Conservation (phyloP, 2,797 vertebrate species). For the Myotis pilosus region DNA sequence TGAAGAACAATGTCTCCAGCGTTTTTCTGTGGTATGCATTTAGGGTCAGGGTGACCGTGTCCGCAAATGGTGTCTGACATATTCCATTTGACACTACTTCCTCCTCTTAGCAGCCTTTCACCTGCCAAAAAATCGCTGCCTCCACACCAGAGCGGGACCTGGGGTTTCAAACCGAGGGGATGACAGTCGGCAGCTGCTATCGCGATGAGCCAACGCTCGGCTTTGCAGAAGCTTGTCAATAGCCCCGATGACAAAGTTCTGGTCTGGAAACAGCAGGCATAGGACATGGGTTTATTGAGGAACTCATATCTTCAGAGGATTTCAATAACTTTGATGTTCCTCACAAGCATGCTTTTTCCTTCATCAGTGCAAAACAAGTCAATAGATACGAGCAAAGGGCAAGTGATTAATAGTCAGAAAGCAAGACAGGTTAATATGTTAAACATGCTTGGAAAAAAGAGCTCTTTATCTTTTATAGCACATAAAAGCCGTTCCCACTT, state of each 20-base stretch:
- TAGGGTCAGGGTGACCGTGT: conserved; percentile 41
- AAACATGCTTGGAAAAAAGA: conserved; percentile 12
- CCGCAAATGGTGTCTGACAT: conserved; percentile 40
- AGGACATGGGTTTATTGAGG: not conserved
- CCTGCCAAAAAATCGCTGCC: conserved; percentile 19
- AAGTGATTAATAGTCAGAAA: conserved; percentile 37
- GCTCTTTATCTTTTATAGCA: conserved; percentile 55
- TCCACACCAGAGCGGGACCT: not conserved
- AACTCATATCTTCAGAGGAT: not conserved
- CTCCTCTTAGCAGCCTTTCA: not conserved
- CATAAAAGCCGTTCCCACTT: conserved; percentile 55
- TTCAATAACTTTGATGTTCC: conserved; percentile 30
- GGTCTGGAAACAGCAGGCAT: not conserved
- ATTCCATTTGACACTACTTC: not conserved
- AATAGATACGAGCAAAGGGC: not conserved
- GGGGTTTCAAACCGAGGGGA: not conserved
- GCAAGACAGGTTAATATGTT: conserved; percentile 46
- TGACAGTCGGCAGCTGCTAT: not conserved
- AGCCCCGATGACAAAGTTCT: not conserved
- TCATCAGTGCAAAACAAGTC: not conserved
- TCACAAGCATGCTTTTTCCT: not conserved
- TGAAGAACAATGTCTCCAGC: not conserved
- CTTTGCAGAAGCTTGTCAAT: not conserved
- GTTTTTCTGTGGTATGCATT: conserved; percentile 12
- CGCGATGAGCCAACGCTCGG: not conserved